Percentiles rank a stretch among this genome's conserved stretches.
These are phyloP conservation scores for Rhynchotus rufescens DNA, from an alignment of 2,797 vertebrate species.

Conservation along the genomic window DNA sequence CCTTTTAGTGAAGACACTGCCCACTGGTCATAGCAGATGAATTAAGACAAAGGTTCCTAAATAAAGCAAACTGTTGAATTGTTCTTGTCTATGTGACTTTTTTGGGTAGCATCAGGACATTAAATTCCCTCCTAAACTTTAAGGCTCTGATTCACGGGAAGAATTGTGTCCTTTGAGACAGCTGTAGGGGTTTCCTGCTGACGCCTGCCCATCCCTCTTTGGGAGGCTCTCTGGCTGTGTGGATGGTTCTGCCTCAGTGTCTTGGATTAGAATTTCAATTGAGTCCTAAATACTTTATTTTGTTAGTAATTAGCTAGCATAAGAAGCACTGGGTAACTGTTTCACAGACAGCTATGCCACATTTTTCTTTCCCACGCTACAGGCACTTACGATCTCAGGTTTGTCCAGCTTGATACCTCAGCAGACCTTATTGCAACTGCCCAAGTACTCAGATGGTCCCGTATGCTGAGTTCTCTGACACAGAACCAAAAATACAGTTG, in stretches of 20 bases:
- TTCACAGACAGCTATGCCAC: not conserved
- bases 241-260: not conserved
- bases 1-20: not conserved
- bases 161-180: not conserved
- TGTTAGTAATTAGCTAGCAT: not conserved
- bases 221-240: not conserved
- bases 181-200: not conserved
- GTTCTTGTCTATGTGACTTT: not conserved
- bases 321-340: not conserved
- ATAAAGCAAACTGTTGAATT: not conserved
- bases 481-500: not conserved
- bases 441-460: not conserved
- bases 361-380: not conserved
- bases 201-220: not conserved
- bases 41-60: not conserved
- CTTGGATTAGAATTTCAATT: not conserved
- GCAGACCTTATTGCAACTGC: not conserved
- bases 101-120: not conserved
- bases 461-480: rapidly evolving
- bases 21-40: not conserved
- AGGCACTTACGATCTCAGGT: not conserved
- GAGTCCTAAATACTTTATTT: not conserved
- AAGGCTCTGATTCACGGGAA: not conserved
- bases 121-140: not conserved
- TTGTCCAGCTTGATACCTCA: not conserved